phyloP scores from a whole-genome alignment of 2,113 vertebrate species.

The Phalacrocorax brasilianus region DNA sequence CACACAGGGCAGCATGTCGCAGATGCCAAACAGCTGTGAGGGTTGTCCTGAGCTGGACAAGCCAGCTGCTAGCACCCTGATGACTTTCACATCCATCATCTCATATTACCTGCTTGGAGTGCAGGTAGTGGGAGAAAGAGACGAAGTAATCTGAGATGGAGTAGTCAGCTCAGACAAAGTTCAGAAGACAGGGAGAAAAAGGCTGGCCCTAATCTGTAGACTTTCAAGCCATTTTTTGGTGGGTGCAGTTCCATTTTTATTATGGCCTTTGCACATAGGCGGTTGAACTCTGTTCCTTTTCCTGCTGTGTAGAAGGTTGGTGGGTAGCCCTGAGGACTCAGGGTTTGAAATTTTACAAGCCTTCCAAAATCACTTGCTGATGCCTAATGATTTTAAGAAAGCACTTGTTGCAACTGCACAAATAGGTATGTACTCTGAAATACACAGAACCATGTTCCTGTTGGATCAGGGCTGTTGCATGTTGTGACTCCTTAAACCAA shows the following conservation, averaged over 20 bases:
- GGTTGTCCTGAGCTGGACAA: background rate
- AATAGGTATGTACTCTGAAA: background rate
- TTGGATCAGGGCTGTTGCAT: background rate
- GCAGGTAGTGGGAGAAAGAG: too few species aligned
- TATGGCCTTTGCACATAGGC: background rate
- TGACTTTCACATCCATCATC: background rate
- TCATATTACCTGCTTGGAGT: background rate
- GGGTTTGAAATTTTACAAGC: background rate
- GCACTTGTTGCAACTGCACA: background rate
- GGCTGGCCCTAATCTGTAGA: background rate
- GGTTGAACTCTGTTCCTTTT: background rate
- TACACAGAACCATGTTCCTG: background rate
- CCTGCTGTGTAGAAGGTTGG: background rate
- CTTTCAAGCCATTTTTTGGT: background rate
- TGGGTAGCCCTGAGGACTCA: background rate
- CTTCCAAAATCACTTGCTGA: background rate
- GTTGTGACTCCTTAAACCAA: background rate
- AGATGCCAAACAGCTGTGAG: background rate
- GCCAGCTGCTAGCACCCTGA: background rate
- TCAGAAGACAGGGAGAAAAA: background rate
- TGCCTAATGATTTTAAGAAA: background rate
- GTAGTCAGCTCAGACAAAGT: background rate
- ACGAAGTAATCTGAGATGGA: background rate
- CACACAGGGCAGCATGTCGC: rapidly evolving
- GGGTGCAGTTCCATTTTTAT: background rate